Evolutionary conservation across 2,113 vertebrate species (phyloP), one percentile per base, ranked within the genome.

Genomic region (Eleginops maclovinus): DNA sequence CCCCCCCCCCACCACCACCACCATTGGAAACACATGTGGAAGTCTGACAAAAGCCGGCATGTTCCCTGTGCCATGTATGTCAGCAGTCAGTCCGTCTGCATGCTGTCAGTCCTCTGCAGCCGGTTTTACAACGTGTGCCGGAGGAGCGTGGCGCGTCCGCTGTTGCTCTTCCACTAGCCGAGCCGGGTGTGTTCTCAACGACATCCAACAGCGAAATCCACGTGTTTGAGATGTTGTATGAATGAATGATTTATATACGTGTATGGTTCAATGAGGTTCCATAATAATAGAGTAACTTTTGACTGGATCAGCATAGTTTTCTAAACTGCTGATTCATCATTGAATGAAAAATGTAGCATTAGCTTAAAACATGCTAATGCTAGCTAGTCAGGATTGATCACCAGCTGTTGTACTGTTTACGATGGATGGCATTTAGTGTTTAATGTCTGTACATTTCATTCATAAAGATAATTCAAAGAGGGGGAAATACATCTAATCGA

Each of bases 11-110:
- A n/a, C n/a, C n/a, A n/a, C n/a, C n/a, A n/a, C n/a, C n/a, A n/a
- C n/a, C n/a, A 94, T 93, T 94, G 87, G 83, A 94, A 94, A 94
- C 92, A 93, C 63, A 89, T 92, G 93, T 89, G 88, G 72, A 83
- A 66, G 83, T 91, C 87, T 89, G 91, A 92, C 90, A 89, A 88
- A 83, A 82, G 75, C 64, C 55, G 43, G 73, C 86, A 85, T 90
- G 92, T 89, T 89, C 88, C 73, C 85, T 87, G 86, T 76, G 84
- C 84, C 84, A 70, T 86, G 82, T 83, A 86, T 91, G 91, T 92
- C 92, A 89, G 88, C 88, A 86, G 86, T 82, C 84, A 87, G 89
- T 87, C 79, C 31, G 81, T 90, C 91, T 88, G 86, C 75, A 19
- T 50, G 70, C 79, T 75, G 89, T 82, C 77, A 83, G 80, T 80